A percentile compares a stretch with the other conserved stretches of the same genome.
Conservation (phyloP, 1,140 invertebrate species). For the Drosophila kurseongensis region DNA sequence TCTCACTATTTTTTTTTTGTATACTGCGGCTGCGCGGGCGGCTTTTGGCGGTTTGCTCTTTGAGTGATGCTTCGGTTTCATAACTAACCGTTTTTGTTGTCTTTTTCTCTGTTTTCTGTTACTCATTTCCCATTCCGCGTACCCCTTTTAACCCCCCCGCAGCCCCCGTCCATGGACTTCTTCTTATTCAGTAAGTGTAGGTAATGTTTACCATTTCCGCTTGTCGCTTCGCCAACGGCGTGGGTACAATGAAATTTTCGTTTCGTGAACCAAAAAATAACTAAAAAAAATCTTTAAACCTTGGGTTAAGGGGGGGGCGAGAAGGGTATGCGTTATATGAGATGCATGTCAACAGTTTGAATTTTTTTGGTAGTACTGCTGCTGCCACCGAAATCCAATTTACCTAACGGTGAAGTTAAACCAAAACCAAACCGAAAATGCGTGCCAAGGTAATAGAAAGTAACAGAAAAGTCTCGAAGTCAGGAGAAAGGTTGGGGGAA, state of each 20-base stretch:
- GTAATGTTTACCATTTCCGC: constrained; percentile 82
- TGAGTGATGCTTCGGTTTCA: constrained; percentile 81
- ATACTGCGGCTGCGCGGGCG: constrained; percentile 62
- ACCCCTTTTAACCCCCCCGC: not conserved
- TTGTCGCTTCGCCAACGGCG: constrained; percentile 72
- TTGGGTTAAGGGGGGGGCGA: not conserved
- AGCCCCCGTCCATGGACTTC: constrained; percentile 13
- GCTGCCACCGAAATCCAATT: constrained; percentile 68
- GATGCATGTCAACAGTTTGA: constrained; percentile 75
- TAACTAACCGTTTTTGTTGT: constrained; percentile 72
- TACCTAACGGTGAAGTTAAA: constrained; percentile 66
- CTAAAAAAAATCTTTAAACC: constrained; percentile 40
- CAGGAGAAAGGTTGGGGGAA: not conserved
- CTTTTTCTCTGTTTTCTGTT: constrained; percentile 30
- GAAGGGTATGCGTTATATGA: constrained; percentile 72
- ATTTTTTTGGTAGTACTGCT: constrained; percentile 30
- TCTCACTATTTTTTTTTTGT: constrained; percentile 5
- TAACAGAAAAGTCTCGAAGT: not conserved
- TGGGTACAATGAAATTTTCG: constrained; percentile 77
- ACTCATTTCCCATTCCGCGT: constrained; percentile 60
- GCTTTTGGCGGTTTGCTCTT: constrained; percentile 68
- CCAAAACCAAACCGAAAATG: constrained; percentile 4
- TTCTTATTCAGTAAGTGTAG: constrained; percentile 69
- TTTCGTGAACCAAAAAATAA: constrained; percentile 56
- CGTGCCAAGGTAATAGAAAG: constrained; percentile 31